phyloP scores from a whole-genome alignment of 2,797 vertebrate species.

The Gymnoscopelus braueri region DNA sequence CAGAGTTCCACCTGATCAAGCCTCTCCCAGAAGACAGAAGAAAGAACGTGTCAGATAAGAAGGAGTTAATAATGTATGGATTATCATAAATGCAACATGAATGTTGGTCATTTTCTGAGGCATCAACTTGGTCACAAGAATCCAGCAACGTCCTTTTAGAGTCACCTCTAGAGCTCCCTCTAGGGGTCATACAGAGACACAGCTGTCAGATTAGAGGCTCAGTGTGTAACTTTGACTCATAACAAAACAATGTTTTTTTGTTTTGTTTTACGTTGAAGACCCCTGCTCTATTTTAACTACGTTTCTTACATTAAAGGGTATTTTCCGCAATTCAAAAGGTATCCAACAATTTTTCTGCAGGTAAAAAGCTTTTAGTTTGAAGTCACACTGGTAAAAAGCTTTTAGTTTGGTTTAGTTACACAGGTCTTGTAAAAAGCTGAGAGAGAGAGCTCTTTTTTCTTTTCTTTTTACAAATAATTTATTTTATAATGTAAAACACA shows the following conservation, averaged over 20 bases:
- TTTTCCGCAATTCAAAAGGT: constrained; percentile 43
- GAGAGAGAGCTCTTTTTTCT: too few species aligned
- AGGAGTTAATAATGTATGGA: too few species aligned
- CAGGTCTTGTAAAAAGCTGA: too few species aligned
- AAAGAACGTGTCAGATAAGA: constrained; percentile 10
- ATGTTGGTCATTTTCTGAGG: constrained; percentile 48
- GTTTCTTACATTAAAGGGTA: constrained; percentile 39
- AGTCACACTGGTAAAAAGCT: too few species aligned
- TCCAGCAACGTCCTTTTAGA: constrained; percentile 27
- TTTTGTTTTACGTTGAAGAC: too few species aligned
- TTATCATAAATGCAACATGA: constrained; percentile 18
- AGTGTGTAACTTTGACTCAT: too few species aligned
- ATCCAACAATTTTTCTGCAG: constrained; percentile 19
- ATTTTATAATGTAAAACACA: too few species aligned
- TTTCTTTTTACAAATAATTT: too few species aligned
- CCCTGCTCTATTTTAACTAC: constrained; percentile 16
- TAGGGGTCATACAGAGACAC: constrained; percentile 36
- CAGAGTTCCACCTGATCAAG: constrained; percentile 36
- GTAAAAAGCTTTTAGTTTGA: neutral
- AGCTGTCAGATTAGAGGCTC: constrained; percentile 8
- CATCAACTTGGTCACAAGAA: constrained; percentile 42
- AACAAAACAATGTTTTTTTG: too few species aligned
- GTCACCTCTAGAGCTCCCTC: constrained; percentile 27
- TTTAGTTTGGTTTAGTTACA: too few species aligned
- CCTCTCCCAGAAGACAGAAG: constrained; percentile 36